Evolutionary conservation across 2,797 vertebrate species (phyloP).

Genomic region (Trematocara caparti): DNA sequence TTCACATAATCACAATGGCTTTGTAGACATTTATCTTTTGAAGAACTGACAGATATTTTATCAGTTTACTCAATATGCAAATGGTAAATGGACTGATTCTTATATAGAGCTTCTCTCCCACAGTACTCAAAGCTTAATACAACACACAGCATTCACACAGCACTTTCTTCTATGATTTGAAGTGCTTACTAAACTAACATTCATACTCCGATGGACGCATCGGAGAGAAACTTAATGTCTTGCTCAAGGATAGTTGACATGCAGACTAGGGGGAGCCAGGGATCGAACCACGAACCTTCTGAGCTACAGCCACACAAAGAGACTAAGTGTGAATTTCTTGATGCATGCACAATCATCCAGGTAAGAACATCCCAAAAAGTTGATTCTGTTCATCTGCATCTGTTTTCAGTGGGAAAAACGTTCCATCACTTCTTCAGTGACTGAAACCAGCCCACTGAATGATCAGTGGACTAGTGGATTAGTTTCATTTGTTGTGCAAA

Average conservation of each 20-base stretch:
- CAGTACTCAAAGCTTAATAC: neutral
- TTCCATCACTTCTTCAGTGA: neutral
- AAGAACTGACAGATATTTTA: neutral
- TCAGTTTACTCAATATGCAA: neutral
- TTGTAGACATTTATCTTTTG: neutral
- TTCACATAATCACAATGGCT: neutral
- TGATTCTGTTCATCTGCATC: neutral
- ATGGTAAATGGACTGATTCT: neutral
- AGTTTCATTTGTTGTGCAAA: neutral
- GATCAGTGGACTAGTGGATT: neutral
- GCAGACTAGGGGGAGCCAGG: neutral
- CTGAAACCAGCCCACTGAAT: neutral
- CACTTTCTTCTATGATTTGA: neutral
- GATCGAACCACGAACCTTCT: accelerated
- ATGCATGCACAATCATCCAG: neutral
- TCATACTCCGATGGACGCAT: neutral
- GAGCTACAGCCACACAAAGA: neutral
- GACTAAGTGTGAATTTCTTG: neutral
- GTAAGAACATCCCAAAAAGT: neutral
- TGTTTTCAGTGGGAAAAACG: neutral
- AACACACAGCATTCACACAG: neutral
- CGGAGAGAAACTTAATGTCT: neutral
- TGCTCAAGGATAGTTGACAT: neutral
- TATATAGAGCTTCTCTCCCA: neutral
- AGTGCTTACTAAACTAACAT: neutral